Base-by-base conservation (phyloP, 1,140 invertebrate species). In the Macrosteles quadrilineatus region DNA sequence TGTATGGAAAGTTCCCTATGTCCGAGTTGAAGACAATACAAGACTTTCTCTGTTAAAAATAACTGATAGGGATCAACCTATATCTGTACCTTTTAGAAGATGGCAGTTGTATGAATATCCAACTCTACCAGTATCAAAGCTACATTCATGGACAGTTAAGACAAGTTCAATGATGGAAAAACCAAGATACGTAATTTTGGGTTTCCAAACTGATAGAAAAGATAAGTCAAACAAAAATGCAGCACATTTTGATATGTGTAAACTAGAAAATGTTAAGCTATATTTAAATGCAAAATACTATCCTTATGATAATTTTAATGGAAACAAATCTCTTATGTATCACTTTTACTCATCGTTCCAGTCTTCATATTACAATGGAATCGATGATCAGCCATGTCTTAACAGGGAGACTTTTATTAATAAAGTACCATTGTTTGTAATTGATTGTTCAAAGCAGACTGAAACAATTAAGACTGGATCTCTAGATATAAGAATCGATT, bases 21-120 rank as follows among this genome's bases (percentile, higher is more conserved):
- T 77, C 1, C 71, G 25, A 59, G 67, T 75, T 12, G 66, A 72
- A n/a, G 74, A 77, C 74, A 36, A 40, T 21, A 30, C 47, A 57
- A 62, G 45, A 72, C 45, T 73, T 45, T 62, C 53, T 19, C 68
- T 72, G 12, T 59, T 73, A 27, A 67, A 70, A 62, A 36, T 70
- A 67, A 70, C 72, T 19, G 73, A 74, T 45, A 76, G 64, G 68
- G 72, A 76, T 67, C 27, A 50, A 72, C 43, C 70, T 1, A 73
- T 77, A 53, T 27, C 63, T 23, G 76, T 80, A 11, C 72, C 76
- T 65, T 80, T 79, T 71, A 74, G 78, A 27, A 72, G 69, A 0
- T 80, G 80, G 79, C 76, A 80, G 65, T 45, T 80, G 14, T 78
- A 79, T 72, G 77, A 81, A 65, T 79, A 79, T 77, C 76, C 78